These are phyloP conservation scores for Urechis unicinctus DNA, from an alignment of 2,888 invertebrate genomes.

Conservation along the genomic window DNA sequence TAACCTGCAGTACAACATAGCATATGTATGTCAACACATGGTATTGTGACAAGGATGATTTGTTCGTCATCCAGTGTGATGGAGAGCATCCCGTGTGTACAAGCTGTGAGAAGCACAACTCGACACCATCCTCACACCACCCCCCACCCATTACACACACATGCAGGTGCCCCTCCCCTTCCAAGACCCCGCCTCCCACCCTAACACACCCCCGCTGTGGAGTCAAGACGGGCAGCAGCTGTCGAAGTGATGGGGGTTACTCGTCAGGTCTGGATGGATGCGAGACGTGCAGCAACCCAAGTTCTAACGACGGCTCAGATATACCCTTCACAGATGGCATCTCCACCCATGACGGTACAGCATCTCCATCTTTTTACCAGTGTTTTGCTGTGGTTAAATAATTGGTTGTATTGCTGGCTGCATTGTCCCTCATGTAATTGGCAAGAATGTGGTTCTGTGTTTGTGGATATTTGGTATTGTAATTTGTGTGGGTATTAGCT, in stretches of 20 bases:
- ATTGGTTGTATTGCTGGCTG: no score
- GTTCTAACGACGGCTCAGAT: slow-evolving; percentile 84
- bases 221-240: slow-evolving; percentile 2
- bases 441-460: no score
- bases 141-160: not conserved
- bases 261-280: slow-evolving; percentile 70
- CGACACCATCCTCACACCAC: not conserved
- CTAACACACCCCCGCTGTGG: no score
- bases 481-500: no score
- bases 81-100: not conserved
- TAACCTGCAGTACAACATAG: no score
- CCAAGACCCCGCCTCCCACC: not conserved
- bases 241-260: slow-evolving; percentile 73
- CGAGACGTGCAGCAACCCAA: slow-evolving; percentile 71
- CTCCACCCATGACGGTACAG: slow-evolving; percentile 65
- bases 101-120: not conserved
- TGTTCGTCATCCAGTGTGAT: no score
- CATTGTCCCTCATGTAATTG: no score
- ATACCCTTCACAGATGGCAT: slow-evolving; percentile 82
- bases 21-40: no score
- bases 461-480: no score
- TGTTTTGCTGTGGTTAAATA: no score
- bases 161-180: not conserved
- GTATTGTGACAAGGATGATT: no score
- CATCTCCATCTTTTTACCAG: not conserved